A percentile compares a stretch with the other conserved stretches of the same genome.
These are phyloP conservation scores for Acanthosoma haemorrhoidale DNA, from an alignment of 2,888 invertebrate species.

Conservation along the genomic window DNA sequence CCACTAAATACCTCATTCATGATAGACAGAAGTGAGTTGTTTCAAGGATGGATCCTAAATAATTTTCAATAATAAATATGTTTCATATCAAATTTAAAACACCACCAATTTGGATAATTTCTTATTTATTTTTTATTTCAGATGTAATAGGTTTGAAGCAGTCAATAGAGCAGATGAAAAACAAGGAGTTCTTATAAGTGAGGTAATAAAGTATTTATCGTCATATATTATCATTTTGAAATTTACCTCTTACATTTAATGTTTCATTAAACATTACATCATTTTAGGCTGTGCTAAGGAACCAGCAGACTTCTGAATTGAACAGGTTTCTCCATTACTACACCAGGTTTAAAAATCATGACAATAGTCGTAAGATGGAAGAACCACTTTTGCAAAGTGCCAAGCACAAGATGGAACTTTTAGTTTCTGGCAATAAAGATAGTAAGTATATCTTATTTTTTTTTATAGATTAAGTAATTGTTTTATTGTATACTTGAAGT, in stretches of 20 bases:
- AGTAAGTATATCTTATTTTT: slow-evolving; percentile 42
- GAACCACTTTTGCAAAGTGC: slow-evolving; percentile 56
- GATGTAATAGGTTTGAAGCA: slow-evolving; percentile 59
- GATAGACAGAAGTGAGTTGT: no score
- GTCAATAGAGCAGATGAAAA: slow-evolving; percentile 59
- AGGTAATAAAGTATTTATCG: slow-evolving; percentile 45
- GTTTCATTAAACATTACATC: neutral
- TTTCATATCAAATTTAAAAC: no score
- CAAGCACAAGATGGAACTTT: slow-evolving; percentile 57
- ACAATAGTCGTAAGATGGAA: slow-evolving; percentile 59
- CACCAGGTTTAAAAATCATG: slow-evolving; percentile 59
- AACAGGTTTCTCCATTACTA: slow-evolving; percentile 63
- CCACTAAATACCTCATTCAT: no score
- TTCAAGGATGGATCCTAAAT: no score
- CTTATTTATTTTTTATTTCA: slow-evolving; percentile 40
- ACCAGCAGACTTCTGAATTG: slow-evolving; percentile 55
- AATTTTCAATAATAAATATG: no score
- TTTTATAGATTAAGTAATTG: no score
- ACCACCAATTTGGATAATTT: no score
- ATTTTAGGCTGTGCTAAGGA: slow-evolving; percentile 26
- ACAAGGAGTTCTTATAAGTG: slow-evolving; percentile 53
- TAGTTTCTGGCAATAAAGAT: slow-evolving; percentile 52
- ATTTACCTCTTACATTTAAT: no score
- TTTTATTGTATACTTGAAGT: no score
- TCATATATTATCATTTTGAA: neutral